Evolutionary conservation across 2,113 vertebrate species (phyloP), one percentile per base, ranked within the genome.

Genomic region (Pluvialis apricaria): DNA sequence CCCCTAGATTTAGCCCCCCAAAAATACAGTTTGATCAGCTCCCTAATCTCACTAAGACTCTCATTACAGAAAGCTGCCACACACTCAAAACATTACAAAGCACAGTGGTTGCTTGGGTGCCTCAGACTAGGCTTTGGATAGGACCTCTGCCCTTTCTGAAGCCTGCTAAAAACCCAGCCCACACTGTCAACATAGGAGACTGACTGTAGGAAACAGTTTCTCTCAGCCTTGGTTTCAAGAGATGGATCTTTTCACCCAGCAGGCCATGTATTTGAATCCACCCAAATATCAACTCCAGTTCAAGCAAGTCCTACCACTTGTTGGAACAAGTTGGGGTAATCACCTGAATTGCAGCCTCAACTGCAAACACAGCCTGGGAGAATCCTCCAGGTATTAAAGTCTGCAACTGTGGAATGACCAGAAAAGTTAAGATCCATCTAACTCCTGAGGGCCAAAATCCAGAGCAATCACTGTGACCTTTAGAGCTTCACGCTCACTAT

Each of bases 131-230:
- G 10, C 15, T 72, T n/a, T 70, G 54, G 25, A 51, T 14, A 66
- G 54, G 24, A 70, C 25, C 32, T 79, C 52, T 58, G 42, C 42
- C 29, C 68, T 69, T 52, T 26, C 4, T 4, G 36, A 68, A 87
- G 36, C 24, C 80, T 51, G 26, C 13, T 40, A 40, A 71, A 80
- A 92, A 34, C 17, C 58, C 51, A 91, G 2, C 16, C 64, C 24
- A 11, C 6, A 1, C 15, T 69, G 49, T 25, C 0, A 1, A 70
- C 13, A 13, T 2, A 7, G 19, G 26, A 83, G 6, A 47, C 31
- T 22, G 16, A 26, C 34, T 44, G 31, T 15, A 78, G 42, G 40
- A 82, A 45, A 4, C 0, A 0, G 29, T 36, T 91, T 66, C 13
- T 72, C 47, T 47, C 54, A 78, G 2, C 7, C 26, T n/a, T 70